Evolutionary conservation across 2,113 vertebrate genomes (phyloP).

Genomic region (Rafetus swinhoei): DNA sequence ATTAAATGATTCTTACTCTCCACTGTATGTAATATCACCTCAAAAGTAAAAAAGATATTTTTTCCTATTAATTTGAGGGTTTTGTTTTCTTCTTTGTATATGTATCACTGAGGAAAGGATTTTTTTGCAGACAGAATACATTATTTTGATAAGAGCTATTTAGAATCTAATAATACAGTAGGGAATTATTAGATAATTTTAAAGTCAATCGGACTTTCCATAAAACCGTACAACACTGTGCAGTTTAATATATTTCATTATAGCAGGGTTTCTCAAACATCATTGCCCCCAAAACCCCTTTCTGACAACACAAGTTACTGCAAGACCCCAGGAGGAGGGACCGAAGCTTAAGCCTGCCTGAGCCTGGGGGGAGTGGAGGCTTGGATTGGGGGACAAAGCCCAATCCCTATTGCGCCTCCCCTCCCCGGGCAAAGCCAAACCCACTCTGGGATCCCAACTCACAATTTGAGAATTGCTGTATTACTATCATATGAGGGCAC

Average conservation of each 20-base stretch:
- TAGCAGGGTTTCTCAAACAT: background rate
- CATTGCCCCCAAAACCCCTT: too few relatives aligned
- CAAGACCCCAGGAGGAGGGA: too few relatives aligned
- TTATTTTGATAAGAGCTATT: background rate
- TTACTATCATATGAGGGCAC: background rate
- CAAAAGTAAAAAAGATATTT: background rate
- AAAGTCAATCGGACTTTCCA: background rate
- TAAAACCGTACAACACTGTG: background rate
- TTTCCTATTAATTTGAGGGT: too few relatives aligned
- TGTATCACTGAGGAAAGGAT: background rate
- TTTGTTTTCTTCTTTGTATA: too few relatives aligned
- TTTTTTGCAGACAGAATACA: background rate
- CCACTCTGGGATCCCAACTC: too few relatives aligned
- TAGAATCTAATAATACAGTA: background rate
- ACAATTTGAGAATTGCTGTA: too few relatives aligned
- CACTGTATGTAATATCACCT: background rate
- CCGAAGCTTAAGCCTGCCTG: too few relatives aligned
- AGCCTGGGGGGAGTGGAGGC: too few relatives aligned
- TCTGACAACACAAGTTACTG: too few relatives aligned
- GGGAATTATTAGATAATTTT: background rate
- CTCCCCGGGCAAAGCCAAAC: too few relatives aligned
- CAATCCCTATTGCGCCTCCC: too few relatives aligned
- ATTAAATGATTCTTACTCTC: background rate
- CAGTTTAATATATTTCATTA: background rate
- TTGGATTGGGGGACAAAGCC: too few relatives aligned